A percentile compares a stretch with the other conserved stretches of the same genome.
These are phyloP conservation scores for Heliangelus exortis DNA, from an alignment of 2,797 vertebrate genomes.

Conservation along the genomic window DNA sequence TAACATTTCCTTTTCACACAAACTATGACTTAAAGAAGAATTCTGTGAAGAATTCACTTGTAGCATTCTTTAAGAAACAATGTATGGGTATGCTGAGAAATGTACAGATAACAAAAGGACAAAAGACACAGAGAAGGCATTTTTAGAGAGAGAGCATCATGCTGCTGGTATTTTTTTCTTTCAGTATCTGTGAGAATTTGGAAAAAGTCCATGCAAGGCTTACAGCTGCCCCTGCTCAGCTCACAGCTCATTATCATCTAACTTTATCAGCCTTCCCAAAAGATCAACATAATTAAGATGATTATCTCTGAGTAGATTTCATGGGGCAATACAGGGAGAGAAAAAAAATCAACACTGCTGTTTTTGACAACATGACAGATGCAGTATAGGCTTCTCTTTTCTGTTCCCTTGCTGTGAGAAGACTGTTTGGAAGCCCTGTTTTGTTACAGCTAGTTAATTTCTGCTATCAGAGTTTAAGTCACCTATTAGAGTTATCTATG, in stretches of 20 bases:
- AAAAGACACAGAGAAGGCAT: not conserved
- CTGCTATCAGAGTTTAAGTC: not conserved
- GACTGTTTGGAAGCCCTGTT: not conserved
- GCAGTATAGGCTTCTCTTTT: not conserved
- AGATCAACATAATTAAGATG: slow-evolving; percentile 42
- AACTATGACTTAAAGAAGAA: not conserved
- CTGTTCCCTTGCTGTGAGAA: not conserved
- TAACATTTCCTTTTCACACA: not conserved
- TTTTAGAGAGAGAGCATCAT: not conserved
- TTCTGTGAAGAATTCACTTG: not conserved
- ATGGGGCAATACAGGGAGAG: not conserved
- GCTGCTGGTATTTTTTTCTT: not conserved
- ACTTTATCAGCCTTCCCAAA: slow-evolving; percentile 25
- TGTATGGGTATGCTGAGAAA: not conserved
- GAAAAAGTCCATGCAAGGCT: not conserved
- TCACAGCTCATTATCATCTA: slow-evolving; percentile 31
- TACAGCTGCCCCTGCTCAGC: slow-evolving; percentile 19
- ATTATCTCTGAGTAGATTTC: slow-evolving; percentile 35
- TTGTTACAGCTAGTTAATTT: not conserved
- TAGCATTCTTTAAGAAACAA: not conserved
- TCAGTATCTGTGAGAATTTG: not conserved
- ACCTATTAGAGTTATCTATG: not conserved
- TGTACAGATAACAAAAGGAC: not conserved
- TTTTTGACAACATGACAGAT: not conserved
- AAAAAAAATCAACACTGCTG: slow-evolving; percentile 7